phyloP scores from a whole-genome alignment of 2,888 invertebrate genomes.

The Balanococcus diminutus region DNA sequence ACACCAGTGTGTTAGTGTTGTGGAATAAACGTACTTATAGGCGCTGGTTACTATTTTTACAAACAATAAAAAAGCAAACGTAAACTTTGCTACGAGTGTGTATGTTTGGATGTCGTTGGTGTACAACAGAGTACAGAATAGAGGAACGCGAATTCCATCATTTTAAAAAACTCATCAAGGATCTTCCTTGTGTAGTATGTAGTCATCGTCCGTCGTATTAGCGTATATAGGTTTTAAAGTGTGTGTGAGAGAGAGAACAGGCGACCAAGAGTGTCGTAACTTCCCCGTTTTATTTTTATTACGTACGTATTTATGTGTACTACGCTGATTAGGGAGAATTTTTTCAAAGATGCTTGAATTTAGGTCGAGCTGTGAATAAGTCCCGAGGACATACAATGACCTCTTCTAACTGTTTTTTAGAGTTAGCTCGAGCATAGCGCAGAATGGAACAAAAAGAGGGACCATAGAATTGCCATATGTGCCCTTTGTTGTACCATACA shows the following conservation, averaged over 20 bases:
- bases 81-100: neutral
- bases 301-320: too few species aligned
- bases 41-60: conserved; percentile 21
- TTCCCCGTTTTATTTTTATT: conserved; percentile 36
- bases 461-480: neutral
- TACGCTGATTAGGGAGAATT: neutral
- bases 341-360: neutral
- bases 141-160: conserved; percentile 29
- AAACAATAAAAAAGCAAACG: neutral
- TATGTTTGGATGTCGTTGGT: neutral
- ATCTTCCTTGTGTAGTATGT: conserved; percentile 8
- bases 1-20: neutral
- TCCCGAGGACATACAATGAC: neutral
- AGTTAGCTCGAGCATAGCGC: neutral
- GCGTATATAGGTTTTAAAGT: too few species aligned
- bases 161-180: conserved; percentile 31
- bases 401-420: neutral
- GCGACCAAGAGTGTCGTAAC: conserved; percentile 21
- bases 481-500: neutral
- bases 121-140: neutral
- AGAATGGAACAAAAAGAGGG: neutral
- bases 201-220: neutral
- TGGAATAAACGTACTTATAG: neutral
- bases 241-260: neutral
- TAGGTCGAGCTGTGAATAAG: neutral